Evolutionary conservation across 2,888 invertebrate species (phyloP).

Genomic region (Eulithis prunata): DNA sequence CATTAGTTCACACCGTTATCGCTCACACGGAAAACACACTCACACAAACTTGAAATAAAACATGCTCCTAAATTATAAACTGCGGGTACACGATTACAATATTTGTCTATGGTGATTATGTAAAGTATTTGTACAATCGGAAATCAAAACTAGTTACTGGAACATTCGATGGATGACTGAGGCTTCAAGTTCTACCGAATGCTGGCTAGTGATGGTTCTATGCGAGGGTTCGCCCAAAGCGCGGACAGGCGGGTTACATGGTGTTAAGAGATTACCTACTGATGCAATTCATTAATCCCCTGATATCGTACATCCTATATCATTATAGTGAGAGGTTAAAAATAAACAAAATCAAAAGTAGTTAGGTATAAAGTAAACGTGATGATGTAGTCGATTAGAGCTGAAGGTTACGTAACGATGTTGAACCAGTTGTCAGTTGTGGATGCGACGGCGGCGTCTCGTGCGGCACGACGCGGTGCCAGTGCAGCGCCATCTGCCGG

Average conservation of each 20-base stretch:
- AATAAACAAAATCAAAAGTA: no score
- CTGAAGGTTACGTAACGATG: not conserved
- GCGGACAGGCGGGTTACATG: no score
- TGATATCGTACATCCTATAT: no score
- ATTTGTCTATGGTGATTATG: not conserved
- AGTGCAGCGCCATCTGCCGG: not conserved
- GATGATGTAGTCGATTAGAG: not conserved
- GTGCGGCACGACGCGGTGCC: no score
- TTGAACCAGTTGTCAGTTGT: not conserved
- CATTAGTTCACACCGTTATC: conserved; percentile 10
- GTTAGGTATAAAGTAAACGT: no score
- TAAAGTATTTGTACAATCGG: not conserved
- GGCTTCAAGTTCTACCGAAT: not conserved
- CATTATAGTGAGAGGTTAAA: no score
- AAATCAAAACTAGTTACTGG: conserved; percentile 12
- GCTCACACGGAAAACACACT: conserved; percentile 17
- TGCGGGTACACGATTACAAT: not conserved
- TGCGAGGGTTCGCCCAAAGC: no score
- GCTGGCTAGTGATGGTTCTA: no score
- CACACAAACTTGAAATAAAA: conserved; percentile 18
- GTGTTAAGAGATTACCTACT: no score
- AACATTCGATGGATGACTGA: conserved; percentile 18
- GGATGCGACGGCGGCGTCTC: not conserved
- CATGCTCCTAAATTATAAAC: conserved; percentile 22
- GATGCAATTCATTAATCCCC: no score